These are phyloP conservation scores for Pollimyrus isidori DNA, from an alignment of 2,113 vertebrate species.

Conservation along the genomic window DNA sequence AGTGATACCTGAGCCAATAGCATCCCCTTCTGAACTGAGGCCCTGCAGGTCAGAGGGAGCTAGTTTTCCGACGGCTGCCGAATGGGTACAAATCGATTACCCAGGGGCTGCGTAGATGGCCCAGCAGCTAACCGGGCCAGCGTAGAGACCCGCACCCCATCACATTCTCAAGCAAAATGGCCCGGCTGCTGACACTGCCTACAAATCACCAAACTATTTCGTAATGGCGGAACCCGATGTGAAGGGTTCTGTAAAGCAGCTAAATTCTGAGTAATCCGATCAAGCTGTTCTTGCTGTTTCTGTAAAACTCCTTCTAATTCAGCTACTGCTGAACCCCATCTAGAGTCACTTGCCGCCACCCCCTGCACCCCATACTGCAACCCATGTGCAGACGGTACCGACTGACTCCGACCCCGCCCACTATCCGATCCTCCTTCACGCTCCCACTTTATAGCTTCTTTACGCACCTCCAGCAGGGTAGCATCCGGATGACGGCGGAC, in stretches of 20 bases:
- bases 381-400: not conserved
- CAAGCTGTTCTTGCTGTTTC: not conserved
- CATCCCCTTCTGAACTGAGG: not conserved
- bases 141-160: not conserved
- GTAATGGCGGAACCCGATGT: not conserved
- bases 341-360: not conserved
- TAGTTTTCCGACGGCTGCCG: not conserved
- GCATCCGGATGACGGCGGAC: not conserved
- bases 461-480: not conserved
- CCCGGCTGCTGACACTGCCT: not conserved
- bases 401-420: not conserved
- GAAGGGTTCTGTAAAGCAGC: not conserved
- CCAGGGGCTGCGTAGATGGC: not conserved
- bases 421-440: not conserved
- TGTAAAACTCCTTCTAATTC: not conserved
- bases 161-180: not conserved
- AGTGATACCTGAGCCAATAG: not conserved
- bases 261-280: not conserved
- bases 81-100: not conserved
- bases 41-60: constrained; percentile 8
- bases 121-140: not conserved
- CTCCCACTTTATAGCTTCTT: not conserved
- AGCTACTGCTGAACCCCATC: not conserved
- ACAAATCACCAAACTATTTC: not conserved
- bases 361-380: not conserved